Percentiles rank a stretch among this genome's conserved stretches.
Conservation (phyloP, 2,113 vertebrate species). For the Sula dactylatra region DNA sequence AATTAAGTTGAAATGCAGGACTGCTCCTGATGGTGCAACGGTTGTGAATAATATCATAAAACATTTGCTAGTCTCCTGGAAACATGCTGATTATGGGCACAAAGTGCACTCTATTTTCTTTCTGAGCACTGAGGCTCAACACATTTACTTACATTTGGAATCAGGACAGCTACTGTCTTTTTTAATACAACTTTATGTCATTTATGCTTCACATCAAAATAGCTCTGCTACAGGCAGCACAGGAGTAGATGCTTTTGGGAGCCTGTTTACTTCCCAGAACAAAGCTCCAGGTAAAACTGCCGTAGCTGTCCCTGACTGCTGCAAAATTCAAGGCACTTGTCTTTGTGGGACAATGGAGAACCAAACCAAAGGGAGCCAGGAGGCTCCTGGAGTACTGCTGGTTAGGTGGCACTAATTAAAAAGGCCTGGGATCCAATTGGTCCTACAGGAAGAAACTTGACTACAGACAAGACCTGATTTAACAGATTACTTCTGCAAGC, state of each 20-base stretch:
- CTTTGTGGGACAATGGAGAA: background rate
- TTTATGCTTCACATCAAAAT: background rate
- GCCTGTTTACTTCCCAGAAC: background rate
- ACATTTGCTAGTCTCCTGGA: conserved; percentile 1
- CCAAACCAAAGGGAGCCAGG: background rate
- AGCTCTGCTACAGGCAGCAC: background rate
- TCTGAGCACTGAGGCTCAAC: background rate
- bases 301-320: background rate
- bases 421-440: background rate
- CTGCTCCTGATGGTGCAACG: background rate
- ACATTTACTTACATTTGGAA: background rate
- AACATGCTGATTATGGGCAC: conserved; percentile 7
- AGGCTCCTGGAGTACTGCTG: background rate
- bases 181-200: background rate
- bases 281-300: background rate
- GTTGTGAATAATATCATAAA: conserved; percentile 1
- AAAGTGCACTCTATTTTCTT: background rate
- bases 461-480: background rate
- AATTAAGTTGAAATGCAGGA: conserved; percentile 31
- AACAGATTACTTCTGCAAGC: background rate
- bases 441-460: background rate
- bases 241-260: background rate
- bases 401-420: background rate
- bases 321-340: background rate
- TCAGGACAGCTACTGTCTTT: conserved; percentile 5